Conservation (phyloP, 1,140 invertebrate genomes). For the Penaeus vannamei region DNA sequence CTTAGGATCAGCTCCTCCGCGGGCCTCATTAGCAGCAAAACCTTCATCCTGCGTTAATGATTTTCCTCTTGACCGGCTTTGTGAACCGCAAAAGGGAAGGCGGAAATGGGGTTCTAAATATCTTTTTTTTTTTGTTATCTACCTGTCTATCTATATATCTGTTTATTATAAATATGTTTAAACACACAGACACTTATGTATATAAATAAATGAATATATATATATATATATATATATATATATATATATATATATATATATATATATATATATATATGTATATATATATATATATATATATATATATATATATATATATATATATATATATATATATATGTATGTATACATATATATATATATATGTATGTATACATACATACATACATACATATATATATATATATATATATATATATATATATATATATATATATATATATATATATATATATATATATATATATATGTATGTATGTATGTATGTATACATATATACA, state of each 20-base stretch:
- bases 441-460: conserved; percentile 1
- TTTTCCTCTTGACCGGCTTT: no score
- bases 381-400: conserved; percentile 9
- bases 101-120: no score
- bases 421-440: conserved; percentile 31
- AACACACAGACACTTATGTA: not conserved
- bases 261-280: not conserved
- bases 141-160: not conserved
- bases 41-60: no score
- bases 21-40: no score
- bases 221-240: not conserved
- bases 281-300: not conserved
- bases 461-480: not conserved
- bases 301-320: conserved; percentile 30
- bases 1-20: no score
- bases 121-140: no score
- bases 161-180: not conserved
- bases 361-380: conserved; percentile 2
- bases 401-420: conserved; percentile 20
- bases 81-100: no score
- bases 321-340: not conserved
- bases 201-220: not conserved
- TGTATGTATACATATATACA: not conserved
- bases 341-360: conserved; percentile 18
- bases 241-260: conserved; percentile 17